phyloP scores from a whole-genome alignment of 2,113 vertebrate species.

The Forbesichthys agassizii region DNA sequence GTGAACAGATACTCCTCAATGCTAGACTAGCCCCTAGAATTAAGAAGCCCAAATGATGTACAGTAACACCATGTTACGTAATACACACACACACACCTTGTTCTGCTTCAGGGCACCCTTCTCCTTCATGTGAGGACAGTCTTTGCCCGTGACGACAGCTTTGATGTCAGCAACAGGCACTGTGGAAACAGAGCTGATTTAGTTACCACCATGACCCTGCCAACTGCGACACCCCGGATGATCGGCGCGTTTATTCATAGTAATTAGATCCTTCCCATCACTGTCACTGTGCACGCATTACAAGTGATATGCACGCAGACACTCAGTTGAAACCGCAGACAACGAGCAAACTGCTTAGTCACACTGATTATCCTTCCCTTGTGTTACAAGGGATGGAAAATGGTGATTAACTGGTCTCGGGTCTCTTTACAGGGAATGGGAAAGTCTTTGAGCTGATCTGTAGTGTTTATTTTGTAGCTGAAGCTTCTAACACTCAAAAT shows the following conservation, averaged over 20 bases:
- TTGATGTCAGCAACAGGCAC: conserved; percentile 99
- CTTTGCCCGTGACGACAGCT: conserved; percentile 97
- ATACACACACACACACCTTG: conserved; percentile 81
- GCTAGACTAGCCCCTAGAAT: conserved; percentile 4
- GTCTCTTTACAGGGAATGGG: no score
- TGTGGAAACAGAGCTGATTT: conserved; percentile 66
- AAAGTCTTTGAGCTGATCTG: no score
- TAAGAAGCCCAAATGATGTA: conserved; percentile 51
- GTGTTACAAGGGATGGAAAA: no score
- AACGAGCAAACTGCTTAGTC: no score
- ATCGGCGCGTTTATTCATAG: conserved; percentile 5
- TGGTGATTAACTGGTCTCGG: no score
- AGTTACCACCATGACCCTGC: conserved; percentile 16
- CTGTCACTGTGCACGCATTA: conserved; percentile 1
- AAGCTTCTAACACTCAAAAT: no score
- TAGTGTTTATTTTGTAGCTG: no score
- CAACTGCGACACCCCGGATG: conserved; percentile 27
- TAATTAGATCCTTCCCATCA: conserved; percentile 32
- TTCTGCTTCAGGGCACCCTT: conserved; percentile 99
- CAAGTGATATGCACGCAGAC: conserved; percentile 5
- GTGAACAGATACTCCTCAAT: not conserved
- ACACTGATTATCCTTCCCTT: no score
- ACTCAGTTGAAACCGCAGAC: not conserved
- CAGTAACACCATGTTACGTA: conserved; percentile 49
- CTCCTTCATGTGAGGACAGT: conserved; percentile 99